These are phyloP conservation scores for Stigmatopora argus DNA, from an alignment of 2,113 vertebrate species.

Conservation along the genomic window DNA sequence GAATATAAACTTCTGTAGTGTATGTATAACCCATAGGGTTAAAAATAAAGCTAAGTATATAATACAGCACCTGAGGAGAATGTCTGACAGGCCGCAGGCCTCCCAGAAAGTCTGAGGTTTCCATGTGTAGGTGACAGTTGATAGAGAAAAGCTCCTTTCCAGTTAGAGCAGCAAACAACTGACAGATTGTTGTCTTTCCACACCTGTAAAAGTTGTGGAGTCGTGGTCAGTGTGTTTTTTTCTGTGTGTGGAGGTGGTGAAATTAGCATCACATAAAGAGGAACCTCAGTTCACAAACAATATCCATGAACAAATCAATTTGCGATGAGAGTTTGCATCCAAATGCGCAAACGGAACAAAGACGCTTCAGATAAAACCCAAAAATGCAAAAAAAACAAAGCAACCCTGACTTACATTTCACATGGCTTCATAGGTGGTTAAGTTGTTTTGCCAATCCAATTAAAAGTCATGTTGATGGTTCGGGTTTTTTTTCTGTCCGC, in stretches of 20 bases:
- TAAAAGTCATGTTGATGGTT: too few relatives aligned
- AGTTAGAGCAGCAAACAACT: conserved; percentile 84
- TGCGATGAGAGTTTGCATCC: not conserved
- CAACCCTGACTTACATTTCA: too few relatives aligned
- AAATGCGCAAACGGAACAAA: not conserved
- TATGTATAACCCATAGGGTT: too few relatives aligned
- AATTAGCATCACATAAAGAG: not conserved
- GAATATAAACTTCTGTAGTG: too few relatives aligned
- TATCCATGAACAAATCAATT: not conserved
- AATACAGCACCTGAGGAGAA: conserved; percentile 50
- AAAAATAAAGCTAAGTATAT: too few relatives aligned
- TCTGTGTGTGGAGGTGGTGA: not conserved
- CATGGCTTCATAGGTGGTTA: too few relatives aligned
- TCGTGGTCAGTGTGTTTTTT: not conserved
- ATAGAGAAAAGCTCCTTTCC: conserved; percentile 81
- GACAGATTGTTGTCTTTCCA: conserved; percentile 96
- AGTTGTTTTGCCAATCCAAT: too few relatives aligned
- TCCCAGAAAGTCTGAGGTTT: conserved; percentile 93
- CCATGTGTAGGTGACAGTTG: conserved; percentile 95
- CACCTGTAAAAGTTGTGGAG: conserved; percentile 67
- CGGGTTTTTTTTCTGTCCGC: too few relatives aligned
- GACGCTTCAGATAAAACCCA: too few relatives aligned
- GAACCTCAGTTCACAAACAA: not conserved
- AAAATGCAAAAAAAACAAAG: too few relatives aligned
- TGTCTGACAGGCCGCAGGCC: conserved; percentile 85